Conservation (phyloP, 2,797 vertebrate genomes). For the Helarctos malayanus region DNA sequence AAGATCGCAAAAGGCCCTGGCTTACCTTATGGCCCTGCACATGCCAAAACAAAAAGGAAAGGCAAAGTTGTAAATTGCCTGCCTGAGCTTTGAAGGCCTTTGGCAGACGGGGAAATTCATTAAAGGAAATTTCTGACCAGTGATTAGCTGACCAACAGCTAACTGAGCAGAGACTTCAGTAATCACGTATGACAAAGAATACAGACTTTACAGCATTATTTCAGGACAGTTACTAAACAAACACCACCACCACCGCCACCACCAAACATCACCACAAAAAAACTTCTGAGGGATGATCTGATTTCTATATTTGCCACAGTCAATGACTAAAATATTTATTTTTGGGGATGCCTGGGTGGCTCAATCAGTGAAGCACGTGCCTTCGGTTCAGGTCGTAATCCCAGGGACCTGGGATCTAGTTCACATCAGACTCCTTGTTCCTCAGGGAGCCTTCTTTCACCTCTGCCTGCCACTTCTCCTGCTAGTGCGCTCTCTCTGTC, state of each 20-base stretch:
- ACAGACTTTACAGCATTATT: not conserved
- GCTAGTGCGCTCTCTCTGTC: no score
- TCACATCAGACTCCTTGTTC: no score
- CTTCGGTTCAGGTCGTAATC: no score
- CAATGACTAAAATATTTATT: not conserved
- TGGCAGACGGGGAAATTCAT: not conserved
- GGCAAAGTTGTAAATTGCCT: no score
- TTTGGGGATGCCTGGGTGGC: not conserved
- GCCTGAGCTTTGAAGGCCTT: not conserved
- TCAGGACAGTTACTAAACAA: not conserved
- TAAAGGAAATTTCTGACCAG: not conserved
- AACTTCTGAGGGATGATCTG: not conserved
- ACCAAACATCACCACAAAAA: not conserved
- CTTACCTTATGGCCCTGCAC: not conserved
- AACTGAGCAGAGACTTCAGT: not conserved
- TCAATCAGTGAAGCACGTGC: no score
- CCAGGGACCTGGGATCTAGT: no score
- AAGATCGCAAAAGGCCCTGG: not conserved
- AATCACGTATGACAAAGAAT: not conserved
- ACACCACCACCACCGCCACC: not conserved
- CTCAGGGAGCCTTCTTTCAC: no score
- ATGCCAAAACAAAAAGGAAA: not conserved
- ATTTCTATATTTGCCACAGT: not conserved
- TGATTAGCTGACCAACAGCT: not conserved
- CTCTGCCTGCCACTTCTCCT: no score